These are phyloP conservation scores for Himantopus leucocephalus DNA, from an alignment of 2,113 vertebrate species.

Conservation along the genomic window DNA sequence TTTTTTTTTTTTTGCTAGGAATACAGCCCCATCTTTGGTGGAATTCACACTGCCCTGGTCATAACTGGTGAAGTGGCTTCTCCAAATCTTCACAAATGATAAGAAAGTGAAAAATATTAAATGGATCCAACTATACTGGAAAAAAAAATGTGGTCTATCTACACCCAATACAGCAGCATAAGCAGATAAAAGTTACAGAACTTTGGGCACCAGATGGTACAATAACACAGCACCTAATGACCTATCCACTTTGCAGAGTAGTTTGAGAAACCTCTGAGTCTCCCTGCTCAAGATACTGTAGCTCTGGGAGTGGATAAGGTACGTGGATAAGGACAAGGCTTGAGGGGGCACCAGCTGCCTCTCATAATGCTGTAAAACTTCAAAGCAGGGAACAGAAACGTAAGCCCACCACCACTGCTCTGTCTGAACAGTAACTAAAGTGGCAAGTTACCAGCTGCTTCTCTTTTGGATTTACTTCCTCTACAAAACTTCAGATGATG, in stretches of 20 bases:
- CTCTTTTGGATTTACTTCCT: background rate
- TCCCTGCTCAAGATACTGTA: background rate
- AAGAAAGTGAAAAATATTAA: background rate
- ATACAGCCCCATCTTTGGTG: background rate
- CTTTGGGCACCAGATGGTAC: background rate
- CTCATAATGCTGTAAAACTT: background rate
- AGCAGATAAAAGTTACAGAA: background rate
- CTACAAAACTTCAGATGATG: background rate
- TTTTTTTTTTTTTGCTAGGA: background rate
- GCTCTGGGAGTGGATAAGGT: background rate
- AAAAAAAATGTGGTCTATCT: background rate
- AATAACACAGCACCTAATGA: background rate
- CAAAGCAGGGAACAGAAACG: background rate
- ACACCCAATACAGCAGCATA: background rate
- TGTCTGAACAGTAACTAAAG: background rate
- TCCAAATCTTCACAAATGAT: background rate
- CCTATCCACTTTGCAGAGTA: background rate
- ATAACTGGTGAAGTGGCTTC: background rate
- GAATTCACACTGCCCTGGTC: background rate
- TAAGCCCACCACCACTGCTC: background rate
- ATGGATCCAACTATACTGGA: rapidly evolving
- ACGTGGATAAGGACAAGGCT: background rate
- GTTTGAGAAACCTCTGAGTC: background rate
- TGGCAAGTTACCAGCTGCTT: background rate
- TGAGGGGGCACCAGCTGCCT: background rate